phyloP scores from a whole-genome alignment of 2,888 invertebrate genomes.

The Crematogaster levior region DNA sequence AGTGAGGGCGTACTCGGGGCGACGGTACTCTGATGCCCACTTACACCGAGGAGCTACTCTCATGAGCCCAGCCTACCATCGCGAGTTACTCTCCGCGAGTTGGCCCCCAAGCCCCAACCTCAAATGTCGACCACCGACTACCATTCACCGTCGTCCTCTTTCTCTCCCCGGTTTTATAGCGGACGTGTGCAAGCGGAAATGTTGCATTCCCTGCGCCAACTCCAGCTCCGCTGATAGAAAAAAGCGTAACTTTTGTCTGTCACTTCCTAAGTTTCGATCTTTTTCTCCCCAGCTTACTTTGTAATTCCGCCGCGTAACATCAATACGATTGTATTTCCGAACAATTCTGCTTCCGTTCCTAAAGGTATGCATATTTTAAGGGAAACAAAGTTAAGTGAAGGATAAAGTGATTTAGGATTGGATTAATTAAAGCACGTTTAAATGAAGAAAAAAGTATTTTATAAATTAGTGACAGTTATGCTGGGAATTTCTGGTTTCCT shows the following conservation, averaged over 20 bases:
- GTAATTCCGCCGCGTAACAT: not conserved
- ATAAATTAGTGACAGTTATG: not conserved
- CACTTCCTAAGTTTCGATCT: not conserved
- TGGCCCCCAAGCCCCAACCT: slow-evolving; percentile 29
- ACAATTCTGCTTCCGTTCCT: not conserved
- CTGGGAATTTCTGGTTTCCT: not conserved
- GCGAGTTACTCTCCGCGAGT: slow-evolving; percentile 61
- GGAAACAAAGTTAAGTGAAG: not conserved
- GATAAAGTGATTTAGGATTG: not conserved
- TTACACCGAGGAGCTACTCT: slow-evolving; percentile 64
- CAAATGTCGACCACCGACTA: slow-evolving; percentile 56
- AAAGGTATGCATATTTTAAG: not conserved
- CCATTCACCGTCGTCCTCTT: slow-evolving; percentile 47
- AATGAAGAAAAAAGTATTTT: not conserved
- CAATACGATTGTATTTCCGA: not conserved
- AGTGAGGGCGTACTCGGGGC: slow-evolving; percentile 35
- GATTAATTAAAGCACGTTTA: not conserved
- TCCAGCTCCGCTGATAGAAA: not conserved
- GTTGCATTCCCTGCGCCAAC: slow-evolving; percentile 20
- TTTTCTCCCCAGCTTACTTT: not conserved
- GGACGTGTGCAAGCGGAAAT: slow-evolving; percentile 45
- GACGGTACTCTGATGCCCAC: slow-evolving; percentile 57
- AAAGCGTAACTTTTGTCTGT: not conserved
- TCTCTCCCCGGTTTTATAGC: not conserved
- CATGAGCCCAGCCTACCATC: slow-evolving; percentile 50